These are phyloP conservation scores for Myopa testacea DNA, from an alignment of 2,888 invertebrate genomes.

Conservation along the genomic window DNA sequence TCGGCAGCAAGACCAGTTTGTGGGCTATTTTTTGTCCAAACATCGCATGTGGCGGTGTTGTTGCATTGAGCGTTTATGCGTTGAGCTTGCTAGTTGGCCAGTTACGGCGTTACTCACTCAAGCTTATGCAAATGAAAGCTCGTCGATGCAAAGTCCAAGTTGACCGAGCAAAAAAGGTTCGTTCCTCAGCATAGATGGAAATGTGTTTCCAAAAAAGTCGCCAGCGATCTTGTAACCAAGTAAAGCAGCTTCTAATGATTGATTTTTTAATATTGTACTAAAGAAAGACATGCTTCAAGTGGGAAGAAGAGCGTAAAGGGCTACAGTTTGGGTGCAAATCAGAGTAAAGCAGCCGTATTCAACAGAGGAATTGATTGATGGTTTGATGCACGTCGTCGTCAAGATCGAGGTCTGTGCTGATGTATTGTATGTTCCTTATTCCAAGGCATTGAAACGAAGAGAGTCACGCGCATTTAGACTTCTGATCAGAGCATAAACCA, in stretches of 20 bases:
- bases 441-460: no score
- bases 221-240: no score
- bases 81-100: constrained; percentile 31
- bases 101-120: constrained; percentile 45
- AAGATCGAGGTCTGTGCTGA: background rate
- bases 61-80: background rate
- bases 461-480: no score
- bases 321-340: background rate
- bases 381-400: background rate
- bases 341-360: background rate
- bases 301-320: background rate
- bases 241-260: background rate
- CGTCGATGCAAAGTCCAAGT: constrained; percentile 46
- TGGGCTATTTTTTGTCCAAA: background rate
- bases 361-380: background rate
- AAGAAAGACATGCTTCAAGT: background rate
- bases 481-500: no score
- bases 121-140: constrained; percentile 51
- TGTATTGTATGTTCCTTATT: no score
- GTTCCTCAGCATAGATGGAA: background rate
- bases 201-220: no score
- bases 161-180: background rate
- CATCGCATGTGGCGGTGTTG: background rate
- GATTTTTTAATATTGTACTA: background rate
- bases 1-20: constrained; percentile 18